These are phyloP conservation scores for Grammomys surdaster DNA, from an alignment of 2,113 vertebrate genomes.

Conservation along the genomic window DNA sequence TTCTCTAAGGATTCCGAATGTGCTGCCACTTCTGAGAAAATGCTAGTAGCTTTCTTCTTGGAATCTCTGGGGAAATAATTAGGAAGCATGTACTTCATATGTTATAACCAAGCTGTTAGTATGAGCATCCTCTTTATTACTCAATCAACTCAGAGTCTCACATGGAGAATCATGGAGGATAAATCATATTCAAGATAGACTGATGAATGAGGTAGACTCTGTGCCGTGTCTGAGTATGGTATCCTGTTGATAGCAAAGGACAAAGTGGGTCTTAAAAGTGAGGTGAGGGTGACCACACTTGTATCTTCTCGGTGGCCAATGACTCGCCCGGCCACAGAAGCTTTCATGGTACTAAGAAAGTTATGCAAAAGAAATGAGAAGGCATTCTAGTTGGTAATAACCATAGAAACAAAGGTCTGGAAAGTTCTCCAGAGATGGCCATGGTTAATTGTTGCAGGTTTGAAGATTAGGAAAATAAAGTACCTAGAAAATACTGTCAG, in stretches of 20 bases:
- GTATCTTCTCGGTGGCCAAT: no score
- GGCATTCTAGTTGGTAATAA: no score
- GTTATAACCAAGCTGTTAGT: neutral
- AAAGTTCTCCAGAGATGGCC: no score
- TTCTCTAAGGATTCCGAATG: neutral
- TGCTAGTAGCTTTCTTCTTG: neutral
- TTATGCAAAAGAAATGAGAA: no score
- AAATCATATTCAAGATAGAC: neutral
- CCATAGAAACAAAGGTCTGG: no score
- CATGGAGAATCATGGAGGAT: neutral
- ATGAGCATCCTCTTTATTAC: neutral
- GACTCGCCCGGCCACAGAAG: no score
- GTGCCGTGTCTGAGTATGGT: neutral
- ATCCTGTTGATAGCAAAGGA: no score
- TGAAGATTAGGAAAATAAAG: no score
- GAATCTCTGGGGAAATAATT: neutral
- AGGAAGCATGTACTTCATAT: neutral
- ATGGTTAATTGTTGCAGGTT: no score
- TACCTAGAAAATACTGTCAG: neutral
- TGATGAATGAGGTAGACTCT: neutral
- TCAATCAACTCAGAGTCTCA: neutral
- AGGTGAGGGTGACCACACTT: no score
- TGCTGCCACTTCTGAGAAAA: constrained; percentile 1
- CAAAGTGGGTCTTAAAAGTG: no score
- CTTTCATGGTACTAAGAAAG: no score